A percentile compares a stretch with the other conserved stretches of the same genome.
These are phyloP conservation scores for Forbesichthys agassizii DNA, from an alignment of 2,113 vertebrate species.

Conservation along the genomic window DNA sequence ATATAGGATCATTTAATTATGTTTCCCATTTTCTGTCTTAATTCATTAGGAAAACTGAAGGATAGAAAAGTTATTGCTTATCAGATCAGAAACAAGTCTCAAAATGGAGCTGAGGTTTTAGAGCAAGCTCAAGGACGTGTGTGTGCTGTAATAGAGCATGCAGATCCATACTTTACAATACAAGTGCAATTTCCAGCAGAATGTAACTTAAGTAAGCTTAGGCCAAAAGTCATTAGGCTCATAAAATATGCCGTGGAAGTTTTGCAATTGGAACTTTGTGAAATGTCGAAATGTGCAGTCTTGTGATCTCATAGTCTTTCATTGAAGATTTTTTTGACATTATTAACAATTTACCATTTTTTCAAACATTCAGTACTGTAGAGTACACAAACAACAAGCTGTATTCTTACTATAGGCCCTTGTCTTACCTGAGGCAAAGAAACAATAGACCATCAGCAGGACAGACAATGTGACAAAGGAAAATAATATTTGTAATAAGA, in stretches of 20 bases:
- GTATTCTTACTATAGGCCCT: no score
- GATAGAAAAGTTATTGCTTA: constrained; percentile 41
- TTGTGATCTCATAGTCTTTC: neutral
- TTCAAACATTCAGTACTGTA: no score
- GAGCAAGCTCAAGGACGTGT: constrained; percentile 19
- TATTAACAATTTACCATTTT: no score
- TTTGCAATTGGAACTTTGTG: constrained; percentile 47
- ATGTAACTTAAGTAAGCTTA: constrained; percentile 52
- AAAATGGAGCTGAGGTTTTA: constrained; percentile 37
- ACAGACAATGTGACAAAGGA: no score
- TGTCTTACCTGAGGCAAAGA: no score
- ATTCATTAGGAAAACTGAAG: constrained; percentile 47
- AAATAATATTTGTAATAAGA: no score
- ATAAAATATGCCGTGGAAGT: constrained; percentile 48
- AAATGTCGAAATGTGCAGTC: constrained; percentile 22
- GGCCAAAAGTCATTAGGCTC: constrained; percentile 50
- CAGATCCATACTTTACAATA: constrained; percentile 44
- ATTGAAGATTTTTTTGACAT: no score
- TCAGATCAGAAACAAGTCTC: constrained; percentile 51
- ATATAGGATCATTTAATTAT: neutral
- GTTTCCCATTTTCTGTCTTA: constrained; percentile 22
- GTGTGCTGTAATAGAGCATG: constrained; percentile 29
- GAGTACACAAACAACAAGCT: no score
- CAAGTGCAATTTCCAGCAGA: constrained; percentile 46
- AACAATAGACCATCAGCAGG: no score